Evolutionary conservation across 2,797 vertebrate genomes (phyloP), one percentile per base, ranked within the genome.

Genomic region (Cuniculus paca): DNA sequence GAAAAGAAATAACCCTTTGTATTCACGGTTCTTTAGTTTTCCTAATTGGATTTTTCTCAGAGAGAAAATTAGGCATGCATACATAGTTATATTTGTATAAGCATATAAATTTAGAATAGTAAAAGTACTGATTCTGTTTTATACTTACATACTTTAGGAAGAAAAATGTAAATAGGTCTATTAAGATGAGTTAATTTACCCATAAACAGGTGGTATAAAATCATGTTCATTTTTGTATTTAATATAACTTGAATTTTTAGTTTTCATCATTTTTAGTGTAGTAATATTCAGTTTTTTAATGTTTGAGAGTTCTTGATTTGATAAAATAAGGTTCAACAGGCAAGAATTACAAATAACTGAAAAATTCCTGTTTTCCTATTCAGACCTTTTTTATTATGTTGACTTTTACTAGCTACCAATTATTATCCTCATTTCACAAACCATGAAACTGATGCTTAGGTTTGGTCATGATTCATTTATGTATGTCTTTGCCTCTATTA

Each of bases 291-390:
- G 3, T 20, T 79, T 92, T 95, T 94, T 91, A 82, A 50, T 63
- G 14, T 79, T 84, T 95, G 56, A 72, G 13, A 94, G 90, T 63
- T 95, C 31, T 78, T 96, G 58, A 91, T 89, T 95, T 68, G 48
- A 36, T 92, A 80, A 94, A 54, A 50, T 58, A 68, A 10, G 24
- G 16, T 68, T 93, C 34, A 81, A n/a, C 12, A 90, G 52, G 36
- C 28, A 95, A 72, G n/a, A 78, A 28, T 78, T 63, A 88, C 34
- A 75, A 42, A 45, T 84, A n/a, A 10, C 56, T 68, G n/a, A 83
- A 34, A 28, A 90, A 3, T 90, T 85, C 14, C n/a, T 83, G 1
- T 80, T 92, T 77, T 96, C 48, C 31, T 72, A 19, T 24, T 70
- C 31, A 72, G 56, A 88, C 13, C 28, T 78, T 24, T 65, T 79